Evolutionary conservation across 2,797 vertebrate species (phyloP).

Genomic region (Vireo griseus): DNA sequence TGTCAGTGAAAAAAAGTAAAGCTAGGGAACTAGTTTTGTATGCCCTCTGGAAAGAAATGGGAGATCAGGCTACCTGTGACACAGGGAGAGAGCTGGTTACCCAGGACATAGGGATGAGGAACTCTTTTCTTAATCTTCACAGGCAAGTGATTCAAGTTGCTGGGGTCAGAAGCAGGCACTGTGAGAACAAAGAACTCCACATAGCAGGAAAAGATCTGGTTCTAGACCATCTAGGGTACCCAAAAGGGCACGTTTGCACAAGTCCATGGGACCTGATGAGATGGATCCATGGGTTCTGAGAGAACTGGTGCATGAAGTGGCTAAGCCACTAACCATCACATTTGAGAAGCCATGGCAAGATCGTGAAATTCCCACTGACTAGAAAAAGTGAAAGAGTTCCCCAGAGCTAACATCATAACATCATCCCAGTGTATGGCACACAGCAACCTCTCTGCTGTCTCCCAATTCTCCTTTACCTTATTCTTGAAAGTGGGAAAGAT

Average conservation of each 20-base stretch:
- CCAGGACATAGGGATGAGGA: accelerated
- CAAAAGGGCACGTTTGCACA: too few species aligned
- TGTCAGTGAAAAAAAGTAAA: not conserved
- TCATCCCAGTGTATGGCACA: not conserved
- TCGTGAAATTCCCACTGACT: not conserved
- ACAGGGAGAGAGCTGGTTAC: not conserved
- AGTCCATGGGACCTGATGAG: too few species aligned
- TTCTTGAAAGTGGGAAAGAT: not conserved
- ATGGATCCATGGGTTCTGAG: not conserved
- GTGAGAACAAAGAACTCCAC: not conserved
- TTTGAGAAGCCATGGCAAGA: not conserved
- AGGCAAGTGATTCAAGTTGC: not conserved
- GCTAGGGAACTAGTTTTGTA: not conserved
- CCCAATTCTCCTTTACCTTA: not conserved
- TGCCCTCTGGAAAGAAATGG: not conserved
- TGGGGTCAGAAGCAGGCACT: not conserved
- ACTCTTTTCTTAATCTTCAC: accelerated
- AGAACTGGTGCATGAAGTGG: not conserved
- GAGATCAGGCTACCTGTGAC: not conserved
- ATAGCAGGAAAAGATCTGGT: accelerated
- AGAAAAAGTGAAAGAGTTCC: not conserved
- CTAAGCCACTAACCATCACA: not conserved
- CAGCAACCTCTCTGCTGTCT: not conserved
- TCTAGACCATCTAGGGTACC: not conserved
- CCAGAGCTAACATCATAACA: not conserved